These are phyloP conservation scores for Lateolabrax maculatus DNA, from an alignment of 2,797 vertebrate species.

Conservation along the genomic window DNA sequence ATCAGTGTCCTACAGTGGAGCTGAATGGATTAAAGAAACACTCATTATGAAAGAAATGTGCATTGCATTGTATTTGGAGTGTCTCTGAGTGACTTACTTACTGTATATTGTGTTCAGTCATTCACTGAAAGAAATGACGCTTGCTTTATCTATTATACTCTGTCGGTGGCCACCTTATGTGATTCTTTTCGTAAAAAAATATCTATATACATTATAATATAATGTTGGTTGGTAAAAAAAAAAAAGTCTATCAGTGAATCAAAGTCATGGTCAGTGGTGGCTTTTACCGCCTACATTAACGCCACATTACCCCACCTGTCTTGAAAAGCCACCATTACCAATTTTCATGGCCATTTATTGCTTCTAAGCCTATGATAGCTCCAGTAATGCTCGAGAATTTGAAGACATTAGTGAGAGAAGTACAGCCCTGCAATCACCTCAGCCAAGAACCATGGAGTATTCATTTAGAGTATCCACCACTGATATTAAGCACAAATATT, in stretches of 20 bases:
- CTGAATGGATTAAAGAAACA: too few species aligned
- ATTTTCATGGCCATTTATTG: slow-evolving; percentile 24
- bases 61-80: too few species aligned
- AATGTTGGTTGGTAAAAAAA: too few species aligned
- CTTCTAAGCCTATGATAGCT: slow-evolving; percentile 32
- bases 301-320: background rate
- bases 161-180: too few species aligned
- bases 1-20: too few species aligned
- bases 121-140: background rate
- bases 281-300: background rate
- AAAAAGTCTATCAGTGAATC: too few species aligned
- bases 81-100: too few species aligned
- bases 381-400: slow-evolving; percentile 35
- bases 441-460: background rate
- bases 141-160: too few species aligned
- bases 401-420: slow-evolving; percentile 32
- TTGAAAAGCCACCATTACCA: slow-evolving; percentile 11
- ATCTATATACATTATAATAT: too few species aligned
- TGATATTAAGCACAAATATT: background rate
- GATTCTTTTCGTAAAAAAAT: too few species aligned
- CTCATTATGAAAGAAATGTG: too few species aligned
- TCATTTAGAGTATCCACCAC: slow-evolving; percentile 18
- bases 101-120: too few species aligned
- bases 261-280: background rate
- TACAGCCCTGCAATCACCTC: slow-evolving; percentile 6